Conservation (phyloP, 2,888 invertebrate species). For the Gymnocheta viridis region DNA sequence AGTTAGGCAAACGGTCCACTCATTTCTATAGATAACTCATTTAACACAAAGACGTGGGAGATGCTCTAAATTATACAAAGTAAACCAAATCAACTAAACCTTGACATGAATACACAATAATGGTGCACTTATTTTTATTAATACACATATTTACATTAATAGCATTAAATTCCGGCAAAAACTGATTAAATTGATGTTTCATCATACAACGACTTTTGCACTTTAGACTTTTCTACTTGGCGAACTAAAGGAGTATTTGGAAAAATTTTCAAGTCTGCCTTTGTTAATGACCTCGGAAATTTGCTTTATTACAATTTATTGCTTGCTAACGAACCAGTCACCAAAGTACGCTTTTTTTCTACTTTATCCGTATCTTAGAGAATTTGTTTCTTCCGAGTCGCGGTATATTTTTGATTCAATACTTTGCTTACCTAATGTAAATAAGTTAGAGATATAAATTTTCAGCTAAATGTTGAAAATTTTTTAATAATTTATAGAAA, state of each 20-base stretch:
- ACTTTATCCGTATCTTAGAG: neutral
- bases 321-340: slow-evolving; percentile 26
- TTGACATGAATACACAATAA: slow-evolving; percentile 55
- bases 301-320: slow-evolving; percentile 14
- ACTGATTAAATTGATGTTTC: neutral
- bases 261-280: neutral
- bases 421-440: slow-evolving; percentile 67
- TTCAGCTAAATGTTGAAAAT: slow-evolving; percentile 65
- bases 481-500: slow-evolving; percentile 62
- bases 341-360: neutral
- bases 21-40: neutral
- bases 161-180: slow-evolving; percentile 23
- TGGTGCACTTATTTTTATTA: slow-evolving; percentile 12
- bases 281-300: slow-evolving; percentile 3
- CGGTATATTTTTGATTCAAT: neutral
- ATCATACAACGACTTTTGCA: slow-evolving; percentile 37
- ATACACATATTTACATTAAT: slow-evolving; percentile 22
- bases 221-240: slow-evolving; percentile 53
- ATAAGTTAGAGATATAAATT: slow-evolving; percentile 68
- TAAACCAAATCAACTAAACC: slow-evolving; percentile 31
- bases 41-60: neutral
- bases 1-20: neutral
- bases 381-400: slow-evolving; percentile 4
- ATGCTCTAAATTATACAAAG: neutral
- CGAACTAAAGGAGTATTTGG: neutral